Conservation (phyloP, 2,797 vertebrate species). For the Odontamblyopus lacepedii region DNA sequence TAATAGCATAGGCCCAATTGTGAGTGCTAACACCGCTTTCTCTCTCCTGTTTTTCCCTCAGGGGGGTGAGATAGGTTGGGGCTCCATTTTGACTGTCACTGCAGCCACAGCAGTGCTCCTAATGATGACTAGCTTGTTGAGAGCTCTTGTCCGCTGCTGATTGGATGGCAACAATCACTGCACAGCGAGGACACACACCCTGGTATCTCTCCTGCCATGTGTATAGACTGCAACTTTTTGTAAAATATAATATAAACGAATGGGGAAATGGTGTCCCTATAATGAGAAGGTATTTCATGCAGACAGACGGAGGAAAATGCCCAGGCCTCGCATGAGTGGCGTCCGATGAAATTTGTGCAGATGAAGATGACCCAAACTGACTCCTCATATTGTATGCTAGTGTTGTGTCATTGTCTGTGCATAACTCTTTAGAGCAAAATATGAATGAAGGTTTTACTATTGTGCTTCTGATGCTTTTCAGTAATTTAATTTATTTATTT, state of each 20-base stretch:
- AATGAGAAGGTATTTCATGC: constrained; percentile 43
- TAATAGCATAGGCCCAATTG: constrained; percentile 7
- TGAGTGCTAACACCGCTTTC: constrained; percentile 30
- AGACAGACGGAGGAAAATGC: constrained; percentile 27
- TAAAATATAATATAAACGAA: constrained; percentile 28
- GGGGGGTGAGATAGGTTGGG: constrained; percentile 79
- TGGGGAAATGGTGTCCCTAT: constrained; percentile 17
- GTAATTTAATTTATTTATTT: constrained; percentile 66
- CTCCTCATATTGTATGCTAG: constrained; percentile 51
- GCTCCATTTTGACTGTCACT: constrained; percentile 76
- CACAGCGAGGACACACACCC: constrained; percentile 50
- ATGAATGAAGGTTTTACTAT: constrained; percentile 32
- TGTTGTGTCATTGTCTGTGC: constrained; percentile 55
- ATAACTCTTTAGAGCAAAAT: constrained; percentile 48
- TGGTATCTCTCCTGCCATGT: constrained; percentile 43
- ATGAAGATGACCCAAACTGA: constrained; percentile 31
- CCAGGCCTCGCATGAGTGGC: constrained; percentile 26
- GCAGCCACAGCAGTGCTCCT: constrained; percentile 74
- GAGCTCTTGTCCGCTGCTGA: constrained; percentile 71
- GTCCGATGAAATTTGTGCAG: constrained; percentile 12
- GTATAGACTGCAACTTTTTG: constrained; percentile 44
- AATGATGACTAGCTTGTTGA: constrained; percentile 70
- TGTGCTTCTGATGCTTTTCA: constrained; percentile 37
- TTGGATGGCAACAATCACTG: constrained; percentile 55
- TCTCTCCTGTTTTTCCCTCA: constrained; percentile 56